These are phyloP conservation scores for Leptinotarsa lineolata DNA, from an alignment of 1,140 invertebrate species.

Conservation along the genomic window DNA sequence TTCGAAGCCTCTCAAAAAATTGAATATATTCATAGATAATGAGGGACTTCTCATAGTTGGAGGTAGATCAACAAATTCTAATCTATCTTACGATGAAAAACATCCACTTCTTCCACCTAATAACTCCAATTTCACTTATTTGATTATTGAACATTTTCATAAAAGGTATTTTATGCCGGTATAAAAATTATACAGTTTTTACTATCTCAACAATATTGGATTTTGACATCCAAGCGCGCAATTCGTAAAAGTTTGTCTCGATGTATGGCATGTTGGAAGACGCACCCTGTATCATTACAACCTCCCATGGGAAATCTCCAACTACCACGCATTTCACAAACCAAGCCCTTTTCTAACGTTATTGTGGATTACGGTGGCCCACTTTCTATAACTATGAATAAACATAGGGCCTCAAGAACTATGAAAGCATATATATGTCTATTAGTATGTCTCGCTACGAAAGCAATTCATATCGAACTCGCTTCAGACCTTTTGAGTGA, in stretches of 20 bases:
- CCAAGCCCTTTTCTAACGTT: constrained; percentile 40
- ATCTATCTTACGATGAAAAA: constrained; percentile 15
- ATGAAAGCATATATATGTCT: constrained; percentile 12
- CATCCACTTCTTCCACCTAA: constrained; percentile 14
- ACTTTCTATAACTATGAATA: constrained; percentile 1
- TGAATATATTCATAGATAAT: too few relatives aligned
- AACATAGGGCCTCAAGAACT: neutral
- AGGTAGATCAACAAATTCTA: too few relatives aligned
- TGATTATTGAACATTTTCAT: constrained; percentile 21
- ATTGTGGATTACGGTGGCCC: constrained; percentile 26
- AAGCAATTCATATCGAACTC: too few relatives aligned
- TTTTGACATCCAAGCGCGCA: constrained; percentile 13
- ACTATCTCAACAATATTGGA: too few relatives aligned
- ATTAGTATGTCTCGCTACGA: too few relatives aligned
- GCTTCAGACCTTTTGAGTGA: too few relatives aligned
- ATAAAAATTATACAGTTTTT: too few relatives aligned
- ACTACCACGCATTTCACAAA: constrained; percentile 36
- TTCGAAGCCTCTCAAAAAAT: too few relatives aligned
- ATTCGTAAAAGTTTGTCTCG: neutral
- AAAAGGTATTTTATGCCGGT: constrained; percentile 29
- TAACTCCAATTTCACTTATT: constrained; percentile 12
- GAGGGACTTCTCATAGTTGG: too few relatives aligned
- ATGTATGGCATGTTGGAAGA: constrained; percentile 22
- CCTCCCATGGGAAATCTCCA: constrained; percentile 10
- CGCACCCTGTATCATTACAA: constrained; percentile 14